Base-by-base conservation (phyloP, 2,113 vertebrate genomes). In the Pedetes capensis region DNA sequence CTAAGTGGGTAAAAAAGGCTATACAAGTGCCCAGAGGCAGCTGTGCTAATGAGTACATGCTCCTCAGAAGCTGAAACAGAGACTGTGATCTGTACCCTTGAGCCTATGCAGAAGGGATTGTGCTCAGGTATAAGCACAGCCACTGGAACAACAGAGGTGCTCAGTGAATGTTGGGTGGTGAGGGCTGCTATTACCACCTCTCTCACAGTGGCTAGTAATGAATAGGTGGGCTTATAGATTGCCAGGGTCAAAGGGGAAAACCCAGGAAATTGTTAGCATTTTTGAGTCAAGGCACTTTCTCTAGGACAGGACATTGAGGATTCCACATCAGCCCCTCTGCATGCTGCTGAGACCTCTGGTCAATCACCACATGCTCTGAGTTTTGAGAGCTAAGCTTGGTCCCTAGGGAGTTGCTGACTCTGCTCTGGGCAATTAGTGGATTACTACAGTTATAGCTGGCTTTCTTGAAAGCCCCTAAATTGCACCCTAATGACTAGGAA, bases 381-480 rank as follows among this genome's bases (percentile, higher is more conserved):
- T 72, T 68, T 81, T 55, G 27, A 95, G 69, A 87, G 39, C 53
- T 29, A 29, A 88, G 44, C 68, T 79, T 29, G 55, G 11, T 57
- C 74, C 71, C 53, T 47, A 64, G 72, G 44, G 78, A 72, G 69
- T 66, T 87, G 18, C 42, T 51, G 89, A 34, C 66, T 93, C 39
- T n/a, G 1, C 64, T 84, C 79, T 68, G 89, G 47, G 53, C 82
- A 87, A 78, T 93, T 69, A 95, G 34, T 42, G 32, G 80, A 32
- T 72, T 66, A 27, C 32, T 71, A 72, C 51, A 80, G 68, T 83
- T 80, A 83, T 7, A 71, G 51, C 34, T 93, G 76, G 69, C 49
- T 94, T 93, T 89, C 92, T 92, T 76, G 53, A 74, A 91, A 84
- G 78, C 32, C 61, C 55, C 91, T 82, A 69, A 96, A 72, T 74